Evolutionary conservation across 2,888 invertebrate genomes (phyloP).

Genomic region (Scrobipalpa atriplicella): DNA sequence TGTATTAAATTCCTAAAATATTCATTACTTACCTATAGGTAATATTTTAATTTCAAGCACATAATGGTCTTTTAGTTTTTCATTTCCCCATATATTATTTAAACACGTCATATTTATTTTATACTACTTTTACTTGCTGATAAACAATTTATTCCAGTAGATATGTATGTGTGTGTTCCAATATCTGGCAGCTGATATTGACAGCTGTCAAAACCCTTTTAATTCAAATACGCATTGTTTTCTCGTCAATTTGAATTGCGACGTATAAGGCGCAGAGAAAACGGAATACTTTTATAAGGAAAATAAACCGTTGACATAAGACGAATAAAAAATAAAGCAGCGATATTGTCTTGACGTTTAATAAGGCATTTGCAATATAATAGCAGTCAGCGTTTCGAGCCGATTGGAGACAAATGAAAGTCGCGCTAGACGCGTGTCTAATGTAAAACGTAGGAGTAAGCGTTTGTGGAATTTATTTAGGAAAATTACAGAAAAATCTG

Average conservation of each 20-base stretch:
- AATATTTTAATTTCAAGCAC: no score
- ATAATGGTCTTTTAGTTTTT: no score
- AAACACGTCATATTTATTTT: no score
- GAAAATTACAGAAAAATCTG: neutral
- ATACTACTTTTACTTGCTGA: no score
- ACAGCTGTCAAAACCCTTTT: constrained; percentile 38
- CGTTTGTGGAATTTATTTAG: neutral
- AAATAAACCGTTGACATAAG: neutral
- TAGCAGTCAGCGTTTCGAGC: constrained; percentile 50
- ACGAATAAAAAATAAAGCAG: constrained; percentile 14
- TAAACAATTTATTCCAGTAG: neutral
- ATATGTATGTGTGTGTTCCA: neutral
- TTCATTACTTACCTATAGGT: no score
- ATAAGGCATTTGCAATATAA: constrained; percentile 55
- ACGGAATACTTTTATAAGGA: neutral
- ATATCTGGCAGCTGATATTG: neutral
- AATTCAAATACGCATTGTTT: neutral
- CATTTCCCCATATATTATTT: no score
- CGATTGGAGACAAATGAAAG: constrained; percentile 60
- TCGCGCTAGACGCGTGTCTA: constrained; percentile 35
- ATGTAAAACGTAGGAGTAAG: constrained; percentile 32
- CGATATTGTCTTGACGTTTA: constrained; percentile 42
- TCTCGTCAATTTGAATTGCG: neutral
- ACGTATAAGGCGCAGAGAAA: neutral
- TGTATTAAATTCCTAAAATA: no score